These are phyloP conservation scores for Vicugna pacos DNA, from an alignment of 2,113 vertebrate species.

Conservation along the genomic window DNA sequence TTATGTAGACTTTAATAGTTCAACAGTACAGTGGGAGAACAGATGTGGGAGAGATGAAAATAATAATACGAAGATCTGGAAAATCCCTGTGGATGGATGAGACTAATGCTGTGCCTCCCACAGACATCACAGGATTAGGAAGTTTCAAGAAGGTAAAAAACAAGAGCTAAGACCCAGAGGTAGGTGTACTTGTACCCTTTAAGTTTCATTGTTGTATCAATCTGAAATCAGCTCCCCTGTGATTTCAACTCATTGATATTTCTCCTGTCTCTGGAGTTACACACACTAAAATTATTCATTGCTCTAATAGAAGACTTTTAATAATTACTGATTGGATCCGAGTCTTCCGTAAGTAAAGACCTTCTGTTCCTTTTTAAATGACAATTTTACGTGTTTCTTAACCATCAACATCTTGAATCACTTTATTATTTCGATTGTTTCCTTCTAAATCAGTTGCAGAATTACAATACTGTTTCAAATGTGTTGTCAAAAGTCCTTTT, in stretches of 20 bases:
- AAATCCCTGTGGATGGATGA: neutral
- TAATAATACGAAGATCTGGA: neutral
- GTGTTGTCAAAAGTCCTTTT: neutral
- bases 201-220: neutral
- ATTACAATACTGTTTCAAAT: slow-evolving; percentile 42
- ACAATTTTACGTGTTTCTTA: slow-evolving; percentile 50
- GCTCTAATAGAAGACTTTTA: slow-evolving; percentile 34
- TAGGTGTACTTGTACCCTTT: neutral
- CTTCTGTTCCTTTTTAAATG: slow-evolving; percentile 8
- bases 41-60: neutral
- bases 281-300: neutral
- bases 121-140: neutral
- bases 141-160: neutral
- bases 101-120: neutral
- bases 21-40: neutral
- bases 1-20: neutral
- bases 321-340: slow-evolving; percentile 21
- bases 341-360: neutral
- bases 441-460: slow-evolving; percentile 10
- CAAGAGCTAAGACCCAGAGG: neutral
- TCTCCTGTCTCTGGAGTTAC: neutral
- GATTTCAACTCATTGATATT: neutral
- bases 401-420: slow-evolving; percentile 28
- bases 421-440: slow-evolving; percentile 34
- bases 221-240: neutral